phyloP scores from a whole-genome alignment of 2,797 vertebrate species.

The Pagetopsis macropterus region DNA sequence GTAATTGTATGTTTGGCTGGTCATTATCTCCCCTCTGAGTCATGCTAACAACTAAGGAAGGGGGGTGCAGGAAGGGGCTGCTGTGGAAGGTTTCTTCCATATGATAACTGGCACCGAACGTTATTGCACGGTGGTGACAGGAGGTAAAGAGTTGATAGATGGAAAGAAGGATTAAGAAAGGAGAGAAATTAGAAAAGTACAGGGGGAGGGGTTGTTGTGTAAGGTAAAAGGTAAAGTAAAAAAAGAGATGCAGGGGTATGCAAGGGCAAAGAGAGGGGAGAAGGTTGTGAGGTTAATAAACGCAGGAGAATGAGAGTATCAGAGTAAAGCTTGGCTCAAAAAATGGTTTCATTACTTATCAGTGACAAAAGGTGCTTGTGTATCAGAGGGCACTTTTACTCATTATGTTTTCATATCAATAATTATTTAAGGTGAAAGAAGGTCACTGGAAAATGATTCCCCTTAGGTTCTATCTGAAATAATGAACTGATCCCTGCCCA shows the following conservation, averaged over 20 bases:
- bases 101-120: conserved; percentile 10
- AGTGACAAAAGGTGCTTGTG: conserved; percentile 2
- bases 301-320: neutral
- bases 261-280: neutral
- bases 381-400: neutral
- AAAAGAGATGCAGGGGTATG: neutral
- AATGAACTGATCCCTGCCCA: conserved; percentile 27
- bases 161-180: neutral
- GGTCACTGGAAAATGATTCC: conserved; percentile 20
- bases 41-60: neutral
- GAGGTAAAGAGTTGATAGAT: conserved; percentile 22
- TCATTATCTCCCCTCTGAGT: neutral
- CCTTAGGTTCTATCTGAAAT: conserved; percentile 27
- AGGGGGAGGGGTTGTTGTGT: neutral
- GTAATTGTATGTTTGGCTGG: conserved; percentile 6
- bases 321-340: neutral
- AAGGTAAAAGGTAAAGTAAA: neutral
- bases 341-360: neutral
- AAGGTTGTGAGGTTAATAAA: conserved; percentile 12
- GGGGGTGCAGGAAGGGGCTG: conserved; percentile 7
- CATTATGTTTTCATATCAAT: conserved; percentile 3
- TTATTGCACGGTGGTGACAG: conserved; percentile 4
- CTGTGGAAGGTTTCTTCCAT: conserved; percentile 1
- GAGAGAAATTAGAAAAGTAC: neutral
- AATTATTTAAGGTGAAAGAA: conserved; percentile 14